These are phyloP conservation scores for Cynopterus brachyotis DNA, from an alignment of 2,113 vertebrate species.

Conservation along the genomic window DNA sequence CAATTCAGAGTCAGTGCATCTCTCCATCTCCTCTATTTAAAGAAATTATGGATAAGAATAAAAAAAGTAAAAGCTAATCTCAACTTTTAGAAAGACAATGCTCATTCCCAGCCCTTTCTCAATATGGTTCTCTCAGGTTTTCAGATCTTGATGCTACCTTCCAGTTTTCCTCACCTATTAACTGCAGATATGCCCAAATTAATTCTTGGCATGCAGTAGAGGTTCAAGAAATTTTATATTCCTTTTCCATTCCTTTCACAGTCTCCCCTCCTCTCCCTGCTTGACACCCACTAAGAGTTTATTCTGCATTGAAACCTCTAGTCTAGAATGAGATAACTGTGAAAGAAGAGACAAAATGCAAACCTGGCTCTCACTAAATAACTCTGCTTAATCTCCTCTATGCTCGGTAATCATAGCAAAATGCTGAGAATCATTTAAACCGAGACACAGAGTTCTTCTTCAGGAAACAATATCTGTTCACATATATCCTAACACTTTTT, in stretches of 20 bases:
- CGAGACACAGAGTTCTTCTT: not conserved
- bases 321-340: not conserved
- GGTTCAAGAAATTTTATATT: not conserved
- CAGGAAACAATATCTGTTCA: not conserved
- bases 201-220: not conserved
- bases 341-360: not conserved
- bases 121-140: not conserved
- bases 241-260: not conserved
- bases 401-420: not conserved
- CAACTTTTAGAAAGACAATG: not conserved
- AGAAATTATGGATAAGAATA: not conserved
- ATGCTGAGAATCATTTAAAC: not conserved
- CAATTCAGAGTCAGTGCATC: not conserved
- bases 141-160: not conserved
- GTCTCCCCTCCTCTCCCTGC: too few species aligned
- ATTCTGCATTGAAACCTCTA: not conserved
- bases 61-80: not conserved
- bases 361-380: not conserved
- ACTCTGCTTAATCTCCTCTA: not conserved
- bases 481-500: not conserved
- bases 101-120: not conserved
- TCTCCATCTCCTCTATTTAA: not conserved
- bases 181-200: not conserved
- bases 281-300: not conserved
- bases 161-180: not conserved